Base-by-base conservation (phyloP, 2,797 vertebrate genomes). In the Acanthurus tractus region DNA sequence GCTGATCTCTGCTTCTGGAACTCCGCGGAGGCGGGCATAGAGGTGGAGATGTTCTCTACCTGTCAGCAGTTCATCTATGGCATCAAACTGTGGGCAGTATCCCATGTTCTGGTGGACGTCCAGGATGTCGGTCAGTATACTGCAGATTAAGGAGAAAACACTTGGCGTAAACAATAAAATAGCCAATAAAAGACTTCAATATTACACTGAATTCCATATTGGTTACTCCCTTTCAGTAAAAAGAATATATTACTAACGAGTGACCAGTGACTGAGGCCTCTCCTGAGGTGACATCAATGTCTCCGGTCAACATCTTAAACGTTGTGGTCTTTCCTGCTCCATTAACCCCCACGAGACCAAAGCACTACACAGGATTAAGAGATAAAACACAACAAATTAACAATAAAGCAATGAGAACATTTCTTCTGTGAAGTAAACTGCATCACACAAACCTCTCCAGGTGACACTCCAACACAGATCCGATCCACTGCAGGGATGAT, bases 21-120 rank as follows among this genome's bases (percentile, higher is more conserved):
- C 93, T 0, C 98, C 98, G 15, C 97, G 92, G 25, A 99, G 94
- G 25, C 97, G 95, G 12, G 97, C 98, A 20, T 98, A 99, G 17
- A 99, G 92, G 64, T 96, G 92, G 2, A 99, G 94, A 69, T 99
- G 97, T 78, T 99, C 97, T 85, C 97, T 92, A 18, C 97, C 98
- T 1, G 97, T 99, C 84, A 99, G 94, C 49, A 98, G 93, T 76
- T 98, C 97, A 81, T 99, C 97, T 1, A 97, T 95, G 78, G 97
- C 97, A 68, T 98, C 97, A 88, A 97, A 99, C 90, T 99, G 97
- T 38, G 97, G 97, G 82, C 98, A 99, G 93, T 99, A 99, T 46
- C 97, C 98, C 96, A 98, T 98, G 91, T 96, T 97, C 95, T 96
- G 97, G 73, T 97, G 97, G 42, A 98, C 96, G 0, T 96, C 91